Base-by-base conservation (phyloP, 2,888 invertebrate species). In the Caenorhabditis zanzibari region DNA sequence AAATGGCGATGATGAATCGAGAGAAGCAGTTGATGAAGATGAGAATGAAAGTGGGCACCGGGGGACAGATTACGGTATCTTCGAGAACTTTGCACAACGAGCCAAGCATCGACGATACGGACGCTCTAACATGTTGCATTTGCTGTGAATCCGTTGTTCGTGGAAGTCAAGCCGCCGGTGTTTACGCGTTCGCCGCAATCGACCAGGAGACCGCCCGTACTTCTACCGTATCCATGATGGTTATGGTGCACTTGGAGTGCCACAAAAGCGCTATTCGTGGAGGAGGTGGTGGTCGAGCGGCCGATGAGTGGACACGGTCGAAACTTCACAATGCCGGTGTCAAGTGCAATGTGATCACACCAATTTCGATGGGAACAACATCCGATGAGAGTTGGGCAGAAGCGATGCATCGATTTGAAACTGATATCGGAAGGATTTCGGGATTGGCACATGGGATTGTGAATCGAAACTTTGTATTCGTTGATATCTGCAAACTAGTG, bases 261-360 rank as follows among this genome's bases (percentile, higher is more conserved):
- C 98, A 99, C 93, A 96, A 97, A 94, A 96, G 96, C 0, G 98
- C 98, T 32, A 97, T 98, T 24, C 35, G 87, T 26, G 68, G 88
- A 10, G 77, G 64, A n/a, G 85, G 80, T 3, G 82, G 73, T 10
- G 85, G 84, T 56, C 44, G 88, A 22, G 81, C 77, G 7, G 52
- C 76, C 5, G 88, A 88, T 58, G 88, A 88, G 44, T 88, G 88
- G 88, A 75, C 81, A 4, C 96, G 97, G 82, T 98, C 98, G 0
- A 96, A 97, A 6, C 94, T 99, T 54, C 98, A 98, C 93, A 99
- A 99, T 93, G 97, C 97, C 1, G 98, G 98, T 92, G 98, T 98
- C 0, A 96, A 96, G 87, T 98, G 98, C 93, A 99, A 99, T 93
- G 98, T 98, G 0, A 93, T 99, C 84, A 94, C 98, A 88, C 98